phyloP scores from a whole-genome alignment of 2,113 vertebrate genomes.

The Tylochromis polylepis region DNA sequence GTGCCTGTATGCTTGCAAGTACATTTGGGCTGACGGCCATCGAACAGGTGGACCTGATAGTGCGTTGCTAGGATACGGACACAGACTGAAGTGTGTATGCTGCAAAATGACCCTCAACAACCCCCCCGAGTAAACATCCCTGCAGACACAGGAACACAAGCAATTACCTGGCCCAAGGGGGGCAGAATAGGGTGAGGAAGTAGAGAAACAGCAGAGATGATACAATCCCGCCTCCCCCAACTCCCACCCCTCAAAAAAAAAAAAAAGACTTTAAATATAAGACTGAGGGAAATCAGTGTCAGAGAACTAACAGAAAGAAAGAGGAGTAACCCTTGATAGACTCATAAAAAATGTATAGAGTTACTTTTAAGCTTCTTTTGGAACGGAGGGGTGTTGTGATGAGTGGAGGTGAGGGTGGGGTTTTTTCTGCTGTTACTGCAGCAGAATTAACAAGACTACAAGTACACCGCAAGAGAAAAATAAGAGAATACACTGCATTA shows the following conservation, averaged over 20 bases:
- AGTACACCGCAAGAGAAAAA: conserved; percentile 5
- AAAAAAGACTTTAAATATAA: not conserved
- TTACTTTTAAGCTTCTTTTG: conserved; percentile 32
- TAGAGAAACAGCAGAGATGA: not conserved
- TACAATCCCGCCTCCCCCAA: not conserved
- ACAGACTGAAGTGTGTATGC: not conserved
- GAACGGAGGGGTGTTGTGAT: not conserved
- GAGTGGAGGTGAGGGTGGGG: not conserved
- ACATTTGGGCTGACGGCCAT: conserved; percentile 28
- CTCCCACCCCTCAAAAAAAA: not conserved
- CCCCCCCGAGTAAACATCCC: not conserved
- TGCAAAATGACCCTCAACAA: conserved; percentile 33
- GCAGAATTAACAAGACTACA: not conserved
- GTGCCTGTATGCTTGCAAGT: not conserved
- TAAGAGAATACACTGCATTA: not conserved
- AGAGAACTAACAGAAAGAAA: not conserved
- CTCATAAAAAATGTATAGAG: not conserved
- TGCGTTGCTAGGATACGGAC: conserved; percentile 56
- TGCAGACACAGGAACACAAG: not conserved
- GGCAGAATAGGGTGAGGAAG: not conserved
- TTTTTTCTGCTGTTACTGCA: not conserved
- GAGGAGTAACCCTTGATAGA: conserved; percentile 15
- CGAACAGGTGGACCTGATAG: conserved; percentile 43
- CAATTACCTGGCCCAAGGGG: not conserved
- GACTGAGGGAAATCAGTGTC: not conserved